Conservation (phyloP, 2,888 invertebrate genomes). For the Drosophila neonasuta region DNA sequence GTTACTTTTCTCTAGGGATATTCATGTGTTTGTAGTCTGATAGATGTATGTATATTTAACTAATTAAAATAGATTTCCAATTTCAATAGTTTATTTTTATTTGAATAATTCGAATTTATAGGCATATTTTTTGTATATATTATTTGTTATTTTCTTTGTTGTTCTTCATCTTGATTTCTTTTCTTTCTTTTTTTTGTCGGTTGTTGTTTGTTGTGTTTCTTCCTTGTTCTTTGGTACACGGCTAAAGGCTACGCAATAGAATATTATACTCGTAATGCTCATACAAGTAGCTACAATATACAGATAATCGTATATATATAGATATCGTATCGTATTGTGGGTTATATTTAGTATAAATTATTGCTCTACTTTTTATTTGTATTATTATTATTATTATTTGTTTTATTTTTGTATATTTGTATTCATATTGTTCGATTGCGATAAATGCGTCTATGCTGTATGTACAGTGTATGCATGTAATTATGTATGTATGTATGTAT, state of each 20-base stretch:
- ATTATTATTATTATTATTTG: conserved; percentile 3
- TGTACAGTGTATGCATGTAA: conserved; percentile 60
- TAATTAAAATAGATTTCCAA: conserved; percentile 65
- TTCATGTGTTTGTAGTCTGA: conserved; percentile 6
- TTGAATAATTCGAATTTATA: conserved; percentile 35
- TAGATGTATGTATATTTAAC: conserved; percentile 60
- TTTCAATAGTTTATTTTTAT: conserved; percentile 32
- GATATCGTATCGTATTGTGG: conserved; percentile 38
- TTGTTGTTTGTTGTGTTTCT: conserved; percentile 21
- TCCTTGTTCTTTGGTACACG: conserved; percentile 66
- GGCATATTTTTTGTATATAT: conserved; percentile 33
- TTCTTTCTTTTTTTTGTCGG: neutral
- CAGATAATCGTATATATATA: conserved; percentile 40
- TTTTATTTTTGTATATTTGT: conserved; percentile 36
- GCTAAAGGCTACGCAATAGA: conserved; percentile 69
- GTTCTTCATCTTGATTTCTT: conserved; percentile 12
- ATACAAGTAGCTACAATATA: conserved; percentile 54
- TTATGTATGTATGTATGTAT: conserved; percentile 43
- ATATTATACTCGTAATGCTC: conserved; percentile 49
- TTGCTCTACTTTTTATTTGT: conserved; percentile 61
- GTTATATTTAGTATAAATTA: conserved; percentile 51
- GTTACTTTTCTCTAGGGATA: conserved; percentile 11
- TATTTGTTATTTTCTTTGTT: conserved; percentile 4
- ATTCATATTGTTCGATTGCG: conserved; percentile 52
- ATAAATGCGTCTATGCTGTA: conserved; percentile 57